phyloP scores from a whole-genome alignment of 2,113 vertebrate species.

The Ptilonorhynchus violaceus region DNA sequence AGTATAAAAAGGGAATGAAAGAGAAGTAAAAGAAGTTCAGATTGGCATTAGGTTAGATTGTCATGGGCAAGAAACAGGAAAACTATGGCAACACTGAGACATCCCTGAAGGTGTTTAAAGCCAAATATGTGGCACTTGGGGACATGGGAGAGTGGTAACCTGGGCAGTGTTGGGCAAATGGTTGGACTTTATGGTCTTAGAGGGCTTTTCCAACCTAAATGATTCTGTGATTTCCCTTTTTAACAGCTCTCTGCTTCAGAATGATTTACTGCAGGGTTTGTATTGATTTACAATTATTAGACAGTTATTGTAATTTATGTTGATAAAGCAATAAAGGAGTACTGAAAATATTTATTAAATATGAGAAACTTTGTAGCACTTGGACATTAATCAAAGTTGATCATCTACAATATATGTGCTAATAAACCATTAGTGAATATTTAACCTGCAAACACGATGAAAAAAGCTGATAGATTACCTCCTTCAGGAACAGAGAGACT shows the following conservation, averaged over 20 bases:
- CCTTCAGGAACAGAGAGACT: background rate
- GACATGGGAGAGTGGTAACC: background rate
- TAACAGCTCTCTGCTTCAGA: constrained; percentile 16
- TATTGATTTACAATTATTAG: constrained; percentile 60
- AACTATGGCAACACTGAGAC: background rate
- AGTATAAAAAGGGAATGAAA: background rate
- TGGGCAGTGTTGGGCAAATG: background rate
- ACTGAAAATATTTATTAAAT: constrained; percentile 51
- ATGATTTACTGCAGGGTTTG: constrained; percentile 44
- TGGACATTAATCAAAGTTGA: constrained; percentile 22
- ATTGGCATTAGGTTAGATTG: background rate
- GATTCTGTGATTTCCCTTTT: background rate
- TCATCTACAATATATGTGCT: background rate
- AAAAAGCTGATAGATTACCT: background rate
- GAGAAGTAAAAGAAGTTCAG: background rate
- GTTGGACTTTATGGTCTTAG: background rate
- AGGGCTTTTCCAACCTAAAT: background rate
- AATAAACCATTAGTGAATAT: constrained; percentile 41
- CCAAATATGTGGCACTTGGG: background rate
- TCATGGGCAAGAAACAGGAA: background rate
- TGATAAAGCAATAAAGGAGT: constrained; percentile 49
- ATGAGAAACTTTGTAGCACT: background rate
- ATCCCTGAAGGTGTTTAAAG: background rate
- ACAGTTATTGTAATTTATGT: constrained; percentile 52
- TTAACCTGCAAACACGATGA: constrained; percentile 13